Evolutionary conservation across 2,888 invertebrate genomes (phyloP), one percentile per base, ranked within the genome.

Genomic region (Capitulum mitella): DNA sequence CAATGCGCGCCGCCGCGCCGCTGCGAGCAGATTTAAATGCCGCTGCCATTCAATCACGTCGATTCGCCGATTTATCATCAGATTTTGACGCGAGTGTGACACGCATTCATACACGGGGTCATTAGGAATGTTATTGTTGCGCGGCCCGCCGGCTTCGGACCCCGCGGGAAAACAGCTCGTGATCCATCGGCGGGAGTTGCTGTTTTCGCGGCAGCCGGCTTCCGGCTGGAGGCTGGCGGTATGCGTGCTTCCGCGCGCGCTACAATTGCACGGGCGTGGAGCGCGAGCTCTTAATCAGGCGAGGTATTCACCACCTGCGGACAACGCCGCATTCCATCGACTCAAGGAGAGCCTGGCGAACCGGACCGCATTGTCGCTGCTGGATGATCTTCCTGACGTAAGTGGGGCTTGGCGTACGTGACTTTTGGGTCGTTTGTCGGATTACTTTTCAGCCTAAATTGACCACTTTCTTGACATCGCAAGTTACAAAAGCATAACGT

Each of bases 101-200:
- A 70, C 70, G 70, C 70, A 70, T 70, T 70, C 70, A 70, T 26
- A n/a, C 37, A 6, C 37, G 26, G 70, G 29, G 70, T 70, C 70
- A 70, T 70, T 70, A 70, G 70, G 70, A 70, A 70, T 70, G 70
- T 37, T 37, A 70, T 70, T 70, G 70, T 70, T 70, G 70, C 70
- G 37, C 37, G 70, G 51, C 51, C 32, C 12, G 61, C 5, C 32
- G 32, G 34, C 34, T 8, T 37, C 34, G 26, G 70, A 29, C 51
- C 16, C 61, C 5, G 16, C n/a, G 32, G 32, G 70, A 70, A 70
- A 70, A 70, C 70, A 70, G 37, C 26, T 3, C 54, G 54, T n/a
- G 54, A 26, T 26, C 26, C 26, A 26, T 22, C 54, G 22, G n/a
- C 54, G 54, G n/a, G n/a, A 26, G 54, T 5, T 5, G 54, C 26